phyloP scores from a whole-genome alignment of 2,888 invertebrate genomes.

The Sympetrum striolatum region DNA sequence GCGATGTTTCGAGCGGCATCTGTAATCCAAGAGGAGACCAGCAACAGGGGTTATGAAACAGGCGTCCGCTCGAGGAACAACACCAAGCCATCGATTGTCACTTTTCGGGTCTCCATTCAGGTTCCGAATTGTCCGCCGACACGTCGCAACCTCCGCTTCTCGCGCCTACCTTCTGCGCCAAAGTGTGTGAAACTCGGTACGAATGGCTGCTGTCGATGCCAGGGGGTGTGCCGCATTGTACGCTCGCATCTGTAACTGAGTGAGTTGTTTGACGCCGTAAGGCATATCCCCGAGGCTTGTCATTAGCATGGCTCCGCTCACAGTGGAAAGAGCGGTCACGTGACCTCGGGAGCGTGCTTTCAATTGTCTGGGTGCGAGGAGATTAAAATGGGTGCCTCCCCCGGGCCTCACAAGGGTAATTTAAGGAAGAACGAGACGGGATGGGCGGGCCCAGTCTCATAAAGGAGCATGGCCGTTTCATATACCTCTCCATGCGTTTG shows the following conservation, averaged over 20 bases:
- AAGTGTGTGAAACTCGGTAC: not conserved
- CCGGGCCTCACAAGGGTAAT: conserved; percentile 5
- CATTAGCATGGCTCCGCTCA: not conserved
- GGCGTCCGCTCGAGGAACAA: too few species aligned
- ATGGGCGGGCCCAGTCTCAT: not conserved
- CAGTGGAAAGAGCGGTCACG: not conserved
- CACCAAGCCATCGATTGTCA: too few species aligned
- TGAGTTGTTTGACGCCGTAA: not conserved
- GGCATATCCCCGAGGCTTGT: not conserved
- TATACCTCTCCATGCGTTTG: not conserved
- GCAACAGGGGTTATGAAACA: too few species aligned
- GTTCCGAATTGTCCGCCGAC: too few species aligned
- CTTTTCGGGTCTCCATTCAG: too few species aligned
- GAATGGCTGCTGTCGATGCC: not conserved
- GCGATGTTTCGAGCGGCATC: too few species aligned
- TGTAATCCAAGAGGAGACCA: too few species aligned
- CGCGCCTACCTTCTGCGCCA: too few species aligned
- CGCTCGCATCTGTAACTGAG: not conserved
- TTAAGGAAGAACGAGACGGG: not conserved
- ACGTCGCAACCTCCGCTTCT: too few species aligned
- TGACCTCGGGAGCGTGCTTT: not conserved
- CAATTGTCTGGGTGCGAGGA: conserved; percentile 19
- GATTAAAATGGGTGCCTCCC: conserved; percentile 30
- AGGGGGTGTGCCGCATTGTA: not conserved
- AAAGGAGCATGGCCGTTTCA: not conserved